These are phyloP conservation scores for Lasioglossum oenotherae DNA, from an alignment of 2,888 invertebrate species.

Conservation along the genomic window DNA sequence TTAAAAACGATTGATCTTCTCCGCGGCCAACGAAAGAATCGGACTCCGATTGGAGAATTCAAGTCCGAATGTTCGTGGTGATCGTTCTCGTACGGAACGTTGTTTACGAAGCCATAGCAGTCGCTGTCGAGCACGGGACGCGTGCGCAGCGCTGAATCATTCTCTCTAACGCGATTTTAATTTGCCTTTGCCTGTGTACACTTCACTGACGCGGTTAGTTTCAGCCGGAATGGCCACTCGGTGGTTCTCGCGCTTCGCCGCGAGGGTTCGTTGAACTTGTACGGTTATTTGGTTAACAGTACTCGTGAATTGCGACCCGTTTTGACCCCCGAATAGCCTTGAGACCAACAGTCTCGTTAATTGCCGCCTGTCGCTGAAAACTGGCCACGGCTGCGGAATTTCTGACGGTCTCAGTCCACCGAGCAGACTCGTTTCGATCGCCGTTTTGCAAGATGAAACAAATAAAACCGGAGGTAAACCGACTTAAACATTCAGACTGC, in stretches of 20 bases:
- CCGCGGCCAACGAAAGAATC: too few relatives aligned
- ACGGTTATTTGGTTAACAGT: constrained; percentile 72
- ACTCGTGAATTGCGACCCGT: constrained; percentile 63
- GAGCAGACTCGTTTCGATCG: not conserved
- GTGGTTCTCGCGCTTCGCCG: constrained; percentile 43
- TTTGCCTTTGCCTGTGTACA: constrained; percentile 50
- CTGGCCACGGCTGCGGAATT: not conserved
- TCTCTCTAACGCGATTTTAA: constrained; percentile 57
- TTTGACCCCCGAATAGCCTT: constrained; percentile 43
- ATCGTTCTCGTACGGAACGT: not conserved
- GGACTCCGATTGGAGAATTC: not conserved
- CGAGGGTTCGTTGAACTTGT: constrained; percentile 72
- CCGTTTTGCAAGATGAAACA: not conserved
- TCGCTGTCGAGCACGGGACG: not conserved
- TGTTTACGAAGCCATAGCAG: not conserved
- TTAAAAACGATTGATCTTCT: not conserved
- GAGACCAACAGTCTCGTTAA: constrained; percentile 22
- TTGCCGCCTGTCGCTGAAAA: not conserved
- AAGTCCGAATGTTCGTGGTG: not conserved
- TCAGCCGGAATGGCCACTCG: constrained; percentile 19
- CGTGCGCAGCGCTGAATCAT: constrained; percentile 10
- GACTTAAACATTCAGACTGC: too few relatives aligned
- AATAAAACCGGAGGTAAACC: too few relatives aligned
- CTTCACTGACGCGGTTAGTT: constrained; percentile 44
- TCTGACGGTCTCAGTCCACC: not conserved